These are phyloP conservation scores for Catonia carolina DNA, from an alignment of 2,888 invertebrate species.

Conservation along the genomic window DNA sequence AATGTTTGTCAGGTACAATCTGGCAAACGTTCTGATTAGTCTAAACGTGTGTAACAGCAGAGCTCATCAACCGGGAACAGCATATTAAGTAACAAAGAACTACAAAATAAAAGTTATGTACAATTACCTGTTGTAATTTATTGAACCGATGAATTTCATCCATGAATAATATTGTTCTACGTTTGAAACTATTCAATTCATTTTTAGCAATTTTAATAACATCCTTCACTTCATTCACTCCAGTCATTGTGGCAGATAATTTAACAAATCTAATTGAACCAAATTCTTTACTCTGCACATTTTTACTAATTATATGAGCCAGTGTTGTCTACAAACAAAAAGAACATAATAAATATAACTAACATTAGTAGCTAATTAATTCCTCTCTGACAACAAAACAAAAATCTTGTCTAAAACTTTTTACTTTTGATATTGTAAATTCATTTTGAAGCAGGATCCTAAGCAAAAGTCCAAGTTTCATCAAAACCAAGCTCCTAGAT, in stretches of 20 bases:
- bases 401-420: too few relatives aligned
- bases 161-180: slow-evolving; percentile 71
- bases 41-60: too few relatives aligned
- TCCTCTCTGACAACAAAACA: too few relatives aligned
- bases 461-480: too few relatives aligned
- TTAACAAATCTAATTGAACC: slow-evolving; percentile 60
- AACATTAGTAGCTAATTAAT: background rate
- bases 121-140: slow-evolving; percentile 61
- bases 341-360: background rate
- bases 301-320: slow-evolving; percentile 62
- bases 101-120: too few relatives aligned
- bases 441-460: too few relatives aligned
- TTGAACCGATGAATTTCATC: slow-evolving; percentile 86
- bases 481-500: too few relatives aligned
- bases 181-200: slow-evolving; percentile 59
- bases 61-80: too few relatives aligned
- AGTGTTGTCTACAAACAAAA: slow-evolving; percentile 32
- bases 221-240: slow-evolving; percentile 71
- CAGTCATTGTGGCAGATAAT: slow-evolving; percentile 67
- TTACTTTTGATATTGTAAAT: too few relatives aligned
- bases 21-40: too few relatives aligned
- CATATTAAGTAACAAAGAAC: too few relatives aligned
- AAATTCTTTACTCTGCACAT: slow-evolving; percentile 46
- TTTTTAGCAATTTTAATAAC: slow-evolving; percentile 63
- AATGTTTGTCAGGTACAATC: too few relatives aligned